Evolutionary conservation across 2,888 invertebrate genomes (phyloP), one percentile per base, ranked within the genome.

Genomic region (Ennomos fuscantarius): DNA sequence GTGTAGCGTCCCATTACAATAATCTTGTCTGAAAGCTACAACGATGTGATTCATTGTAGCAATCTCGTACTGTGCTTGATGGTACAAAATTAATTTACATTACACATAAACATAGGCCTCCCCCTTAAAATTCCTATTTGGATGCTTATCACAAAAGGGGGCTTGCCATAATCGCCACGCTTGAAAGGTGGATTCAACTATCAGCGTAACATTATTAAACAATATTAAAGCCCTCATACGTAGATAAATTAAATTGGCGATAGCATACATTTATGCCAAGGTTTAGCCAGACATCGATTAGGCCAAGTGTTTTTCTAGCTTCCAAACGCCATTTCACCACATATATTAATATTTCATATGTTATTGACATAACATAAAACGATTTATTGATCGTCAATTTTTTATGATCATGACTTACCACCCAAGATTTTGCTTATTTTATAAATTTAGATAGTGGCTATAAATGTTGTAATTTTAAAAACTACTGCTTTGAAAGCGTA

Each of bases 191-290:
- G 40, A 1, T 39, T 24, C 40, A 45, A 46, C 45, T 36, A 32
- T 55, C 44, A 46, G 46, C 56, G 42, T 24, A 24, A 24, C 15
- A 24, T 6, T 24, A 24, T 24, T 24, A 24, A 24, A 6, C 24
- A 24, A 24, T 15, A 49, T 13, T 43, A 50, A 43, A 49, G 44
- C 35, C 13, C 36, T 42, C 50, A 56, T 44, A 24, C 24, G 6
- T 24, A 3, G 24, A 24, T 24, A 24, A 24, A 24, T 24, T 6
- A 55, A 41, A 41, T 40, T 40, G 40, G 34, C 49, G 49, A 49
- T 55, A 49, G 39, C 49, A 45, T 45, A 50, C 40, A 46, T 46
- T 51, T 41, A 41, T 41, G 51, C 37, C 42, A 51, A 56, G 50
- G 56, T 51, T 51, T 42, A 13, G n/a, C 33, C 36, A 41, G 10